Percentiles rank a stretch among this genome's conserved stretches.
These are phyloP conservation scores for Lycorma delicatula DNA, from an alignment of 1,140 invertebrate species.

Conservation along the genomic window DNA sequence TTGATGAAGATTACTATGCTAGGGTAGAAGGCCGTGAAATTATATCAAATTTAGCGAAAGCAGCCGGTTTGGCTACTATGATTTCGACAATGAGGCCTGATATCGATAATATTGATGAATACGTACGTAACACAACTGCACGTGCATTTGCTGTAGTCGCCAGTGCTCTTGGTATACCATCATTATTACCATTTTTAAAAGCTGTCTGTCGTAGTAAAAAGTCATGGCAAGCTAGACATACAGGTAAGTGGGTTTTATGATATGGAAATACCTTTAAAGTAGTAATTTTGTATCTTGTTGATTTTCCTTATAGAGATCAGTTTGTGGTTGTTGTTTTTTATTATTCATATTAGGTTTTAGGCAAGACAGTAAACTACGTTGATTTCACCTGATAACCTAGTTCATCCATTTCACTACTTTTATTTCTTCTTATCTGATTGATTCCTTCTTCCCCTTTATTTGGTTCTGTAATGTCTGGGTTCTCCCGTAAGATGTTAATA, in stretches of 20 bases:
- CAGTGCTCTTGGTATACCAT: constrained; percentile 96
- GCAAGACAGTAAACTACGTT: too few relatives aligned
- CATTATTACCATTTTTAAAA: constrained; percentile 94
- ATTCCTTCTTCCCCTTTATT: too few relatives aligned
- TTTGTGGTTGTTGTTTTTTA: neutral
- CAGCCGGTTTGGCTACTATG: constrained; percentile 99
- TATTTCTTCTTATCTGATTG: too few relatives aligned
- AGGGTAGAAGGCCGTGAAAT: constrained; percentile 98
- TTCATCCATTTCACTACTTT: too few relatives aligned
- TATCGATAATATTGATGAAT: constrained; percentile 99
- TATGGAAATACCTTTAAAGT: neutral
- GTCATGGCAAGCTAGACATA: constrained; percentile 99
- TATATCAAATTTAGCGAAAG: constrained; percentile 98
- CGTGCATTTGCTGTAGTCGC: constrained; percentile 98
- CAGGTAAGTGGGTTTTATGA: constrained; percentile 47
- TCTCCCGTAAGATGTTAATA: too few relatives aligned
- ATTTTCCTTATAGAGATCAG: neutral
- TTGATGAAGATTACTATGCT: constrained; percentile 99
- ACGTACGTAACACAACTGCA: constrained; percentile 98
- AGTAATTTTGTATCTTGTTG: neutral
- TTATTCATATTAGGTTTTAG: too few relatives aligned
- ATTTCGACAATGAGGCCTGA: constrained; percentile 99
- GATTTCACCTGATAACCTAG: too few relatives aligned
- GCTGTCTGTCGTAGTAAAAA: constrained; percentile 99
- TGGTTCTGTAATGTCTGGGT: too few relatives aligned